These are phyloP conservation scores for Thymallus thymallus DNA, from an alignment of 2,113 vertebrate genomes.

Conservation along the genomic window DNA sequence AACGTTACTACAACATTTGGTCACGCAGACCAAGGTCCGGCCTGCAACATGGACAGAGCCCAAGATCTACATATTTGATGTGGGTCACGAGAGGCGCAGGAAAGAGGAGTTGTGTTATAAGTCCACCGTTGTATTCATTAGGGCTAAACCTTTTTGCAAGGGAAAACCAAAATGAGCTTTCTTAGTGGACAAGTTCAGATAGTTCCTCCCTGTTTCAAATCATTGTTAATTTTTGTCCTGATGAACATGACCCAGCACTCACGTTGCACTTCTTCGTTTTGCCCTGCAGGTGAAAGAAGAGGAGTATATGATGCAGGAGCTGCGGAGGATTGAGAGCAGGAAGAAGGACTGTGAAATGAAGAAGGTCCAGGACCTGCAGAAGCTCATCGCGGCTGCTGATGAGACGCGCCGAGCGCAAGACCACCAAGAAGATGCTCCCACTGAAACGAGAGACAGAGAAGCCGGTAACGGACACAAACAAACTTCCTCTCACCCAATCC, in stretches of 20 bases:
- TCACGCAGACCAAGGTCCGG: conserved; percentile 90
- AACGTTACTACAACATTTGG: conserved; percentile 93
- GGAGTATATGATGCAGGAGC: conserved; percentile 92
- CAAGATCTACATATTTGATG: conserved; percentile 94
- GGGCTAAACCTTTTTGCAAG: no score
- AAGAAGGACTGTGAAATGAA: conserved; percentile 96
- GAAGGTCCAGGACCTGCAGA: conserved; percentile 95
- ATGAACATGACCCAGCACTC: no score
- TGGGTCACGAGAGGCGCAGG: conserved; percentile 90
- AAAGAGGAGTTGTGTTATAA: conserved; percentile 83
- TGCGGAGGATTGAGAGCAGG: conserved; percentile 93
- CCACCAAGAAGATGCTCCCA: conserved; percentile 95
- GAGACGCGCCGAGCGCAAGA: conserved; percentile 90
- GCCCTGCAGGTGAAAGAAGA: conserved; percentile 93
- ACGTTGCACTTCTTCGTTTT: conserved; percentile 44
- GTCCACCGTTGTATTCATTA: no score
- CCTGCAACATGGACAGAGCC: conserved; percentile 88
- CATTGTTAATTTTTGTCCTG: no score
- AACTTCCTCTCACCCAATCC: no score
- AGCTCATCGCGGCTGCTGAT: conserved; percentile 96
- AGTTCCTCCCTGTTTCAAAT: no score
- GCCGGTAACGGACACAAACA: no score
- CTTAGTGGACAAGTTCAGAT: no score
- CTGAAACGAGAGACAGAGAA: conserved; percentile 96
- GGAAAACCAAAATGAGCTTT: no score